phyloP scores from a whole-genome alignment of 1,140 invertebrate species.

The Sycophaga agraensis region DNA sequence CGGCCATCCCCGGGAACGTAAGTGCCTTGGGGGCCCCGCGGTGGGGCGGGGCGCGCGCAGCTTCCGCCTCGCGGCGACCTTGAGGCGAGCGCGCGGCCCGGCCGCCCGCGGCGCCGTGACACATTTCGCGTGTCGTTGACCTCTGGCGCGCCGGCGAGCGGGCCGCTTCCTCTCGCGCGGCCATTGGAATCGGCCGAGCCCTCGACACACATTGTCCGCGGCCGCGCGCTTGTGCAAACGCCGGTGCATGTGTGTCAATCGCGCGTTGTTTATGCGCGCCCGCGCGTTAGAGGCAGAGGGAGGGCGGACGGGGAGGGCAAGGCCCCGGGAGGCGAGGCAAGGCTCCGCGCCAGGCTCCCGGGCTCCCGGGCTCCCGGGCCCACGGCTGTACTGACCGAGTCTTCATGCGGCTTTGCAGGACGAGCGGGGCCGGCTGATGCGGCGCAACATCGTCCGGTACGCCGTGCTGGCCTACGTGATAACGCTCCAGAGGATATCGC shows the following conservation, averaged over 20 bases:
- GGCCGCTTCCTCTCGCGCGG: not conserved
- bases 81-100: too few relatives aligned
- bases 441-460: slow-evolving; percentile 87
- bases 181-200: not conserved
- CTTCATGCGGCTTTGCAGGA: slow-evolving; percentile 61
- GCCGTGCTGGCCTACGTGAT: slow-evolving; percentile 86
- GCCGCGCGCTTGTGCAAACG: not conserved
- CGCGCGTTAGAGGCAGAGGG: too few relatives aligned
- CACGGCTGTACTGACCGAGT: not conserved
- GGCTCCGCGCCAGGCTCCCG: too few relatives aligned
- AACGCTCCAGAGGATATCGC: slow-evolving; percentile 81
- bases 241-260: too few relatives aligned
- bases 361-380: not conserved
- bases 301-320: not conserved
- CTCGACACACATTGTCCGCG: slow-evolving; percentile 15
- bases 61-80: not conserved
- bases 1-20: slow-evolving; percentile 86
- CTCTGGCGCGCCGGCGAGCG: not conserved
- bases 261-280: too few relatives aligned
- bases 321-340: too few relatives aligned
- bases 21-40: slow-evolving; percentile 53
- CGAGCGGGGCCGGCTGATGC: slow-evolving; percentile 81
- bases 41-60: too few relatives aligned
- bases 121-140: slow-evolving; percentile 46
- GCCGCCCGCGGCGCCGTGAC: slow-evolving; percentile 41